phyloP scores from a whole-genome alignment of 2,888 invertebrate genomes.

The Disparrhopalites patrizii region DNA sequence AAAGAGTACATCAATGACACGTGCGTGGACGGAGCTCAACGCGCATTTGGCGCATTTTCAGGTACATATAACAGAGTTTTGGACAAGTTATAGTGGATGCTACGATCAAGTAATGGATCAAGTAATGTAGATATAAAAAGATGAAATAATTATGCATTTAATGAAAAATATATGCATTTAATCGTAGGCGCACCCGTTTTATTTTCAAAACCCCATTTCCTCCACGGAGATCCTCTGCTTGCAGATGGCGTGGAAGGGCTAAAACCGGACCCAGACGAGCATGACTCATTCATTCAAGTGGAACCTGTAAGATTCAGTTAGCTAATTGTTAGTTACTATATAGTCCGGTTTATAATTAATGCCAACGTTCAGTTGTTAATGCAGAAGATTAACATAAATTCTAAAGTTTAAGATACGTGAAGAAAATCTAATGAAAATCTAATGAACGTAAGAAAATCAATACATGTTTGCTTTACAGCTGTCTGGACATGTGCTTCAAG shows the following conservation, averaged over 20 bases:
- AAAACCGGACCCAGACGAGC: neutral
- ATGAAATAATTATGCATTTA: neutral
- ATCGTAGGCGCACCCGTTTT: conserved; percentile 1
- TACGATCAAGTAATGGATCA: no score
- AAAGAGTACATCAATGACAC: neutral
- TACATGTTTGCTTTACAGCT: no score
- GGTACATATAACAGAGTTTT: no score
- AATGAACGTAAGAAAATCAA: no score
- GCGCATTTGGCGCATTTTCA: neutral
- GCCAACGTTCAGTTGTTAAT: no score
- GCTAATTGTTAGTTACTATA: no score
- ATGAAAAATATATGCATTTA: neutral
- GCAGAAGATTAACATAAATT: no score
- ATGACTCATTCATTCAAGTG: neutral
- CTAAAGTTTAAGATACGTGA: no score
- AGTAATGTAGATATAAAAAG: neutral
- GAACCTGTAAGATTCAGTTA: neutral
- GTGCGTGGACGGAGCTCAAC: neutral
- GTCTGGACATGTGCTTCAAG: no score
- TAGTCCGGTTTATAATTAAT: no score
- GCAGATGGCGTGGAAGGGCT: neutral
- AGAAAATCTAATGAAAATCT: no score
- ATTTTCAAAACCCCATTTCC: conserved; percentile 16
- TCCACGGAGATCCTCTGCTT: neutral
- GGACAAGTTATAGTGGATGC: no score